A percentile compares a stretch with the other conserved stretches of the same genome.
These are phyloP conservation scores for Junonia oenone DNA, from an alignment of 2,888 invertebrate species.

Conservation along the genomic window DNA sequence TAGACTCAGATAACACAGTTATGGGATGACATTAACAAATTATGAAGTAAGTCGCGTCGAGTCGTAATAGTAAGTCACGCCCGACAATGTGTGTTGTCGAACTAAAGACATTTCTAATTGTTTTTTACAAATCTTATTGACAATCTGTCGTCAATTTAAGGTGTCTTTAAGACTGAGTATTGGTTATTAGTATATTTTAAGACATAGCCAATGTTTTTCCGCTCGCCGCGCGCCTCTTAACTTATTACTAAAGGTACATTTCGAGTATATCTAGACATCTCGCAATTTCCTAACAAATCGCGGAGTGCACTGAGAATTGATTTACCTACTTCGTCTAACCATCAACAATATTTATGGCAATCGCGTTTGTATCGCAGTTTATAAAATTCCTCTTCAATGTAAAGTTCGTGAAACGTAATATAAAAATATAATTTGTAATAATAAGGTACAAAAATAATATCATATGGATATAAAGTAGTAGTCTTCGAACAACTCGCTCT, in stretches of 20 bases:
- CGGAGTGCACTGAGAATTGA: too few species aligned
- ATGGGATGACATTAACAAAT: too few species aligned
- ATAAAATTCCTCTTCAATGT: slow-evolving; percentile 2
- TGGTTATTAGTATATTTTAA: too few species aligned
- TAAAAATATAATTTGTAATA: slow-evolving; percentile 15
- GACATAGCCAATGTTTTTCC: too few species aligned
- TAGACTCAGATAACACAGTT: too few species aligned
- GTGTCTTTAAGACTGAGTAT: too few species aligned
- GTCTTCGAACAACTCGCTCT: background rate
- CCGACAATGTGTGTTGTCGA: too few species aligned
- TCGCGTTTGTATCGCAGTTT: background rate
- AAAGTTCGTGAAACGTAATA: slow-evolving; percentile 10
- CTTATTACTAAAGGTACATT: background rate
- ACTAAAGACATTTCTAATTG: too few species aligned
- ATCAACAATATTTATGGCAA: background rate
- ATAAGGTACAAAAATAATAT: slow-evolving; percentile 26
- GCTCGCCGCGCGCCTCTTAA: background rate
- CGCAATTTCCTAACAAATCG: background rate
- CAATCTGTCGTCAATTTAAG: too few species aligned
- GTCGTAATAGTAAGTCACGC: too few species aligned
- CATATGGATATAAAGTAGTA: background rate
- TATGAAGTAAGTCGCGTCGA: too few species aligned
- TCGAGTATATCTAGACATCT: background rate
- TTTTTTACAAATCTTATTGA: too few species aligned
- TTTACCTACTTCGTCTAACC: background rate